These are phyloP conservation scores for Characodon lateralis DNA, from an alignment of 2,797 vertebrate species.

Conservation along the genomic window DNA sequence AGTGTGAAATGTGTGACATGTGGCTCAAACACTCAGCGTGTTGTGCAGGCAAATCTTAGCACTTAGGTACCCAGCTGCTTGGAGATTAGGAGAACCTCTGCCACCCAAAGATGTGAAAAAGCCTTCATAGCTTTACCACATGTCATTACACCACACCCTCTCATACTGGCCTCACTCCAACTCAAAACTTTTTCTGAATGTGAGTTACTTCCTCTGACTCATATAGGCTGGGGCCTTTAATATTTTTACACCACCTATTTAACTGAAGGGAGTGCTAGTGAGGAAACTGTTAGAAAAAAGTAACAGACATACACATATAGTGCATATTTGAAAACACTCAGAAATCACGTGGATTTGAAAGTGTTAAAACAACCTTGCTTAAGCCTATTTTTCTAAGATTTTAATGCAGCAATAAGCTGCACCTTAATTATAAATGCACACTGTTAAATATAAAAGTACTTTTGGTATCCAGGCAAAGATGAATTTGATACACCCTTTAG, in stretches of 20 bases:
- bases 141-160: slow-evolving; percentile 34
- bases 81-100: slow-evolving; percentile 58
- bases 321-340: slow-evolving; percentile 1
- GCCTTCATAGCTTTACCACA: slow-evolving; percentile 46
- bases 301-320: slow-evolving; percentile 12
- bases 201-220: slow-evolving; percentile 67
- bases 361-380: background rate
- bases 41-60: slow-evolving; percentile 22
- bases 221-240: slow-evolving; percentile 41
- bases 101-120: slow-evolving; percentile 48
- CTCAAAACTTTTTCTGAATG: slow-evolving; percentile 26
- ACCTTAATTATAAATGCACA: background rate
- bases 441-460: background rate
- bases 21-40: background rate
- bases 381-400: background rate
- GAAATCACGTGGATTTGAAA: slow-evolving; percentile 13
- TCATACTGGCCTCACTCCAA: slow-evolving; percentile 27
- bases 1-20: background rate
- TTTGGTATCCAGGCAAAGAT: background rate
- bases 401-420: background rate
- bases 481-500: background rate
- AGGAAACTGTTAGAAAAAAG: slow-evolving; percentile 25
- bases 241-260: slow-evolving; percentile 43
- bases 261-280: slow-evolving; percentile 35
- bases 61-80: slow-evolving; percentile 60